Evolutionary conservation across 2,797 vertebrate genomes (phyloP).

Genomic region (Furcifer pardalis): DNA sequence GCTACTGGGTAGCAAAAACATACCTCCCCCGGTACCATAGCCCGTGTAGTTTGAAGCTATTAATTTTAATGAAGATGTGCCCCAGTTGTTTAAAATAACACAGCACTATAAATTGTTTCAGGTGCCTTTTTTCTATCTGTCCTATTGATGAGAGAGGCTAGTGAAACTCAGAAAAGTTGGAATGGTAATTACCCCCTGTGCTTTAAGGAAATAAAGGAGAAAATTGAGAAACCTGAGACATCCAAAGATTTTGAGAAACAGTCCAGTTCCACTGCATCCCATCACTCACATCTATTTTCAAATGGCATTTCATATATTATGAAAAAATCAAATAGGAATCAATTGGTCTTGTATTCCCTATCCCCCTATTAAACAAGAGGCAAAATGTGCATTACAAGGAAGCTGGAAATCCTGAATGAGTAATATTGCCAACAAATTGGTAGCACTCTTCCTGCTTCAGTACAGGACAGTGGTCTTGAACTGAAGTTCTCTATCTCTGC

Average conservation of each 20-base stretch:
- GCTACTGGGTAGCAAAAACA: neutral
- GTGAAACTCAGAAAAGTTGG: constrained; percentile 25
- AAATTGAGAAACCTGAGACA: neutral
- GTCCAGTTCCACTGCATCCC: constrained; percentile 8
- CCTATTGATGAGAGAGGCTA: neutral
- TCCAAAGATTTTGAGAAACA: constrained; percentile 1
- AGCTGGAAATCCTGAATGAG: constrained; percentile 31
- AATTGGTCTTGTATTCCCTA: neutral
- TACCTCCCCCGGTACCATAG: neutral
- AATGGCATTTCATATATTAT: neutral
- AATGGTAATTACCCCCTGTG: neutral
- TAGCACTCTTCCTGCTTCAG: neutral
- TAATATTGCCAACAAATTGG: neutral
- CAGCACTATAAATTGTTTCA: neutral
- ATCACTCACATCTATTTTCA: constrained; percentile 29
- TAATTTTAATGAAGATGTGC: constrained; percentile 23
- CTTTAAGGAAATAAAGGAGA: neutral
- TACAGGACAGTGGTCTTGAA: neutral
- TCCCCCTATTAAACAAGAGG: neutral
- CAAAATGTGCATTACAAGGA: neutral
- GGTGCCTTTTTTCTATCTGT: neutral
- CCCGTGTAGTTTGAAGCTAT: neutral
- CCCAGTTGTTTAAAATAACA: constrained; percentile 42
- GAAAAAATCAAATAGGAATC: constrained; percentile 43
- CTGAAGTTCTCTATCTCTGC: neutral